Conservation (phyloP, 2,888 invertebrate species). For the Polymixis flavicincta region DNA sequence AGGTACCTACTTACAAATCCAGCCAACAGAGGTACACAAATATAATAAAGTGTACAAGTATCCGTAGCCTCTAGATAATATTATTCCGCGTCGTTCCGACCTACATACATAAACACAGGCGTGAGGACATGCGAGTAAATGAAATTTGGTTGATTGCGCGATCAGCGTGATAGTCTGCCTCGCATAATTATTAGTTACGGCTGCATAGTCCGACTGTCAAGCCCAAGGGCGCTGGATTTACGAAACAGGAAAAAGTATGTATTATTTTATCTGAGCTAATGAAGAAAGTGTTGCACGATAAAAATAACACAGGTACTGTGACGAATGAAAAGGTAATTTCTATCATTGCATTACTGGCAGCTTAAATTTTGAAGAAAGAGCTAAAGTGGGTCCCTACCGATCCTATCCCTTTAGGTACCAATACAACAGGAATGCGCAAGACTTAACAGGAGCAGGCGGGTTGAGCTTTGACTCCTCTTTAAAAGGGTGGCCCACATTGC, state of each 20-base stretch:
- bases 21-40: constrained; percentile 16
- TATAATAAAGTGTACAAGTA: constrained; percentile 19
- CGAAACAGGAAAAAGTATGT: constrained; percentile 36
- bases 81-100: constrained; percentile 69
- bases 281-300: constrained; percentile 7
- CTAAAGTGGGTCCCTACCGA: too few species aligned
- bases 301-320: not conserved
- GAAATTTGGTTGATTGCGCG: constrained; percentile 77
- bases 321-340: not conserved
- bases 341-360: not conserved
- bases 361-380: not conserved
- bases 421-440: not conserved
- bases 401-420: not conserved
- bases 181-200: constrained; percentile 72
- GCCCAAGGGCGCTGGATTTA: constrained; percentile 50
- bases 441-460: too few species aligned
- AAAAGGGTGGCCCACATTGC: not conserved
- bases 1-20: not conserved
- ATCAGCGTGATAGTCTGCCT: constrained; percentile 57
- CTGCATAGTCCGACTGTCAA: constrained; percentile 43
- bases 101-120: constrained; percentile 66
- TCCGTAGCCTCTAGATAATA: constrained; percentile 48
- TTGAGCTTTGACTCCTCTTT: not conserved
- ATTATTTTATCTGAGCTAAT: not conserved
- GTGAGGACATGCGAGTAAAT: constrained; percentile 75